Base-by-base conservation (phyloP, 2,888 invertebrate species). In the Hemithea aestivaria region DNA sequence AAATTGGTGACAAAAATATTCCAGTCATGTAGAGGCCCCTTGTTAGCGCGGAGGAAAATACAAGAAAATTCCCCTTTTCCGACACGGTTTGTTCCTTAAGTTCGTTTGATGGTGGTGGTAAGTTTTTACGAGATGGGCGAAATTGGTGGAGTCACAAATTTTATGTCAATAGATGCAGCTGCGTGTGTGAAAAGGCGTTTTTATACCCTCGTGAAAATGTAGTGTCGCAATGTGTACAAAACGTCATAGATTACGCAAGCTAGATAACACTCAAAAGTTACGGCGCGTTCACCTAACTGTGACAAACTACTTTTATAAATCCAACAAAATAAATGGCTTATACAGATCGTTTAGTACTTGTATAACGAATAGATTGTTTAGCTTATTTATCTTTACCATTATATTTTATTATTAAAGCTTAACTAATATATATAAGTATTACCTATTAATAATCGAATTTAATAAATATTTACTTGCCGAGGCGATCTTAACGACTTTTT, bases 1-100 rank as follows among this genome's bases (percentile, higher is more conserved):
- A 82, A 81, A 82, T 80, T 82, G 75, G 72, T 70, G 80, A 75
- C 77, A 73, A 76, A 78, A 82, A 78, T 84, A 87, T 87, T 87
- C 85, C 70, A 73, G 77, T 84, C 85, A 82, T 87, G 85, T 78
- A 74, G 63, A 49, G 52, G 62, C 63, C 72, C 71, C 83, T 84
- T 84, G 83, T 83, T 84, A 84, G 72, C 71, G 72, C 61, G 67
- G 64, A 67, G 62, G 71, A 71, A 73, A 79, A 80, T 73, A 78
- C 69, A 74, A 66, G 73, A 64, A 69, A 68, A 72, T 66, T 70
- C 63, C 70, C 65, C 64, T 62, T 56, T 47, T 62, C 71, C 74
- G 73, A 78, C 76, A 69, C 53, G 66, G 71, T 70, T 67, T 72
- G 67, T 73, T 73, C 67, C 66, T 60, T 58, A 66, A 70, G 63